Percentiles rank a stretch among this genome's conserved stretches.
Evolutionary conservation across 2,888 invertebrate species (phyloP).

Genomic region (Drosophila monieri): DNA sequence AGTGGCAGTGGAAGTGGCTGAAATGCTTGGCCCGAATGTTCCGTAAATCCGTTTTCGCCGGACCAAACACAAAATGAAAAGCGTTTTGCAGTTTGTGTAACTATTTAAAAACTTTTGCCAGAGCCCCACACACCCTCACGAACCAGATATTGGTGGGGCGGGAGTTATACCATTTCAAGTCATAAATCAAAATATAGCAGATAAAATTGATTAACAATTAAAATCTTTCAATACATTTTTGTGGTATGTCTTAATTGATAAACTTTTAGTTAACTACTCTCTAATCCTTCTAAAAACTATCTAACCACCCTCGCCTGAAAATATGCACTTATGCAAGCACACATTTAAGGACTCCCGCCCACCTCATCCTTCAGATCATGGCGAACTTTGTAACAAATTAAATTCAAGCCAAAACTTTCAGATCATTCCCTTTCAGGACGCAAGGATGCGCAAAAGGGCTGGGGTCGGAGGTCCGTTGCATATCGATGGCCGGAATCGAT

Average conservation of each 20-base stretch:
- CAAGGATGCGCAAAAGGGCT: neutral
- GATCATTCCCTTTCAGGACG: slow-evolving; percentile 10
- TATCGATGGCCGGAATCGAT: slow-evolving; percentile 53
- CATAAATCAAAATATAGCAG: too few relatives aligned
- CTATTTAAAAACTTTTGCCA: slow-evolving; percentile 63
- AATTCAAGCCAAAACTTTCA: slow-evolving; percentile 41
- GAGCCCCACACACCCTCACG: neutral
- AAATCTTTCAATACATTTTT: neutral
- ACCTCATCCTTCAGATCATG: slow-evolving; percentile 16
- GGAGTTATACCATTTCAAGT: neutral
- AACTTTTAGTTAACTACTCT: neutral
- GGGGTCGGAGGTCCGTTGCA: slow-evolving; percentile 23
- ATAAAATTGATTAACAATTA: too few relatives aligned
- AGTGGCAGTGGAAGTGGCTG: slow-evolving; percentile 32
- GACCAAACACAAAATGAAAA: slow-evolving; percentile 52
- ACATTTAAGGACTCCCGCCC: slow-evolving; percentile 14
- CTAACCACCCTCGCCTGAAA: slow-evolving; percentile 16
- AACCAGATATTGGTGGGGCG: neutral
- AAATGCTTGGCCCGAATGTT: slow-evolving; percentile 51
- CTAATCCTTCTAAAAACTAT: neutral
- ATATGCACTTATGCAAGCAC: slow-evolving; percentile 19
- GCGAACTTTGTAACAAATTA: slow-evolving; percentile 45
- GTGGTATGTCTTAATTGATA: neutral
- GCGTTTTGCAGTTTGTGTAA: slow-evolving; percentile 59
- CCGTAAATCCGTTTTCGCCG: slow-evolving; percentile 55